phyloP scores from a whole-genome alignment of 2,113 vertebrate species.

The Bombycilla garrulus region DNA sequence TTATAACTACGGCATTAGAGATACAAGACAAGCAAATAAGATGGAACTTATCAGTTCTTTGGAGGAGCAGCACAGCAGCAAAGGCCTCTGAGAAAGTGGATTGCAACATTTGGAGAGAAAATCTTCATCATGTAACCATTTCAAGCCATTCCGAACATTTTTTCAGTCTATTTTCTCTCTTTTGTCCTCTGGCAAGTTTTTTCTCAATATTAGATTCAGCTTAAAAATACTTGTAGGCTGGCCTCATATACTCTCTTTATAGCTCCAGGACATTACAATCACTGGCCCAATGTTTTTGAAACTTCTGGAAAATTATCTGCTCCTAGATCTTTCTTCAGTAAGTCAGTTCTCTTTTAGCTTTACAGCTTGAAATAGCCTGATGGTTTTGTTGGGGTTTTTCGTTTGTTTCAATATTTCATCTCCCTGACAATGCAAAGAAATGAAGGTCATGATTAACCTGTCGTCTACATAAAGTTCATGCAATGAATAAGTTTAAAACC shows the following conservation, averaged over 20 bases:
- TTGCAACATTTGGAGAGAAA: background rate
- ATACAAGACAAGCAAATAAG: background rate
- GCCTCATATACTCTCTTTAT: background rate
- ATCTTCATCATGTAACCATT: background rate
- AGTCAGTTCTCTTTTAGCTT: background rate
- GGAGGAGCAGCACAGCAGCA: background rate
- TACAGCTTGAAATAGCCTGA: background rate
- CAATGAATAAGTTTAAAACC: background rate
- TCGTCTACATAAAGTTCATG: background rate
- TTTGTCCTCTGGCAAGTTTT: background rate
- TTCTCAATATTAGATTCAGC: background rate
- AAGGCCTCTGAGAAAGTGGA: background rate
- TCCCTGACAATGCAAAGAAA: background rate
- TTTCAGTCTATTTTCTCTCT: background rate
- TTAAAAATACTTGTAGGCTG: background rate
- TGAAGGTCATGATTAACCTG: background rate
- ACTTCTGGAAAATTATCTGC: background rate
- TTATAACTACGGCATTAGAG: background rate
- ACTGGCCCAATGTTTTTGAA: background rate
- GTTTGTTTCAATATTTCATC: background rate
- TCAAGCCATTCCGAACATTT: background rate
- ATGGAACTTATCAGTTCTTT: background rate
- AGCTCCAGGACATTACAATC: background rate
- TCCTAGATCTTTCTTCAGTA: background rate
- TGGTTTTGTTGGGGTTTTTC: background rate